Conservation (phyloP, 1,140 invertebrate species). For the Oscheius sp. region DNA sequence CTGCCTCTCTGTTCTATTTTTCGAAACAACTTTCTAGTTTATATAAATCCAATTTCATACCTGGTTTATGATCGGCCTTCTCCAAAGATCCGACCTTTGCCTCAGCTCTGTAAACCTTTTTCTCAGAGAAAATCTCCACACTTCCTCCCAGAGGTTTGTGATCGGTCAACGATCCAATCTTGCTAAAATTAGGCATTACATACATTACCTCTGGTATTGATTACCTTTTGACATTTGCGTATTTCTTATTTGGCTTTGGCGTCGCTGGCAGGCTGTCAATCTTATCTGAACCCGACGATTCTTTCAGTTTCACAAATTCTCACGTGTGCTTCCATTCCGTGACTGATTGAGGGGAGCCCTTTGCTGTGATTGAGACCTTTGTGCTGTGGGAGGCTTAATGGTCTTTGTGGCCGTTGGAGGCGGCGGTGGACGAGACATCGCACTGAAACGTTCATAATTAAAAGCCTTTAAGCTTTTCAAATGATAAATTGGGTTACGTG, state of each 20-base stretch:
- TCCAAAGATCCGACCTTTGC: constrained; percentile 87
- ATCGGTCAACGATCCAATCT: constrained; percentile 26
- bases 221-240: neutral
- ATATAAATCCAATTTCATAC: neutral
- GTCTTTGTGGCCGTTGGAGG: neutral
- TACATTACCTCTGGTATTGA: neutral
- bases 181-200: constrained; percentile 10
- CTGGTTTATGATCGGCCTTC: constrained; percentile 71
- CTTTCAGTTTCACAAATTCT: neutral
- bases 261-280: neutral
- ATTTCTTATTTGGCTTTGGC: constrained; percentile 9
- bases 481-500: too few species aligned
- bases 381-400: neutral
- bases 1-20: too few species aligned
- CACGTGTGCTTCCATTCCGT: neutral
- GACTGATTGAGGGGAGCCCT: neutral
- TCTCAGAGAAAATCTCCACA: constrained; percentile 41
- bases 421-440: neutral
- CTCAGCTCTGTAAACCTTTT: constrained; percentile 75
- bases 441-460: neutral
- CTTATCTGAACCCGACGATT: neutral
- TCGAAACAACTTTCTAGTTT: constrained; percentile 64
- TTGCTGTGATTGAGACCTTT: neutral
- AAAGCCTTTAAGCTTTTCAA: neutral
- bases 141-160: constrained; percentile 33